Evolutionary conservation across 2,113 vertebrate genomes (phyloP).

Genomic region (Ptychochromis oligacanthus): DNA sequence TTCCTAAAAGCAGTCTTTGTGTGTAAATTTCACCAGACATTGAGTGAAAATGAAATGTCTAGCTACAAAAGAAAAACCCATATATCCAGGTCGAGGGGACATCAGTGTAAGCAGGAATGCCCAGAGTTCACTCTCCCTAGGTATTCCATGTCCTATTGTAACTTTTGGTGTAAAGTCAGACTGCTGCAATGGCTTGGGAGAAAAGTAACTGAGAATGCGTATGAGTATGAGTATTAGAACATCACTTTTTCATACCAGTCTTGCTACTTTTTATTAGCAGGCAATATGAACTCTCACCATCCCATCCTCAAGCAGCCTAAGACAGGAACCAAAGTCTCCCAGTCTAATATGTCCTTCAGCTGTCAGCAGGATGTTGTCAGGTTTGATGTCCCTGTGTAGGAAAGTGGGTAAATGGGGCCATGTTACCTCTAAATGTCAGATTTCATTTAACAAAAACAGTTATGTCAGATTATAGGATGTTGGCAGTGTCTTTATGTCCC

Average conservation of each 20-base stretch:
- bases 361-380: slow-evolving; percentile 88
- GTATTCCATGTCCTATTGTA: neutral
- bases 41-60: too few species aligned
- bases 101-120: too few species aligned
- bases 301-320: slow-evolving; percentile 82
- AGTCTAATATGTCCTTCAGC: slow-evolving; percentile 84
- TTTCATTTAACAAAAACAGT: neutral
- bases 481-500: neutral
- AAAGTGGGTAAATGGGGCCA: neutral
- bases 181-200: neutral
- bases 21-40: too few species aligned
- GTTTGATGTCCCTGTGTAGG: slow-evolving; percentile 86
- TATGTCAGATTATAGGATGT: neutral
- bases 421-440: neutral
- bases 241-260: neutral
- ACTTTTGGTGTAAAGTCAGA: neutral
- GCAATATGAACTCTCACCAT: slow-evolving; percentile 72
- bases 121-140: neutral
- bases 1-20: too few species aligned
- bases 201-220: neutral
- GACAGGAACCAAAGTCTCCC: slow-evolving; percentile 89
- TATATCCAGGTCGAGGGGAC: neutral
- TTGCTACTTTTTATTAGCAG: neutral
- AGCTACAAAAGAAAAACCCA: too few species aligned
- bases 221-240: neutral